Evolutionary conservation across 2,113 vertebrate species (phyloP).

Genomic region (Phylloscopus trochiloides): DNA sequence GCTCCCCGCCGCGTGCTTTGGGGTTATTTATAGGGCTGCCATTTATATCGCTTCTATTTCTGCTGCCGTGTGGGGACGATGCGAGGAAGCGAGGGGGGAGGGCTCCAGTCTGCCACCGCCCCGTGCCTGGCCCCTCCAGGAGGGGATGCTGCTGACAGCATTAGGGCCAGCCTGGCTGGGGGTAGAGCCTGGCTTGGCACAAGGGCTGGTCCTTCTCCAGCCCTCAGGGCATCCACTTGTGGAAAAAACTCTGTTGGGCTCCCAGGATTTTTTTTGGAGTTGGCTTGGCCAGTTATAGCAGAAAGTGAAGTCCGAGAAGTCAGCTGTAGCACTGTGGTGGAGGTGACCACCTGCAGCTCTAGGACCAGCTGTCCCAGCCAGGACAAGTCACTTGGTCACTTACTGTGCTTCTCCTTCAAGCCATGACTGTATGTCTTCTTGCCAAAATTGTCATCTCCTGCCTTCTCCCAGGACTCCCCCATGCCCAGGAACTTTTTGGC

Average conservation of each 20-base stretch:
- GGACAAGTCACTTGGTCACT: neutral
- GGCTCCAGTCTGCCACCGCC: neutral
- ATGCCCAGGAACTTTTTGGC: neutral
- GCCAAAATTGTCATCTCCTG: neutral
- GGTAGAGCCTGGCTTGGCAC: neutral
- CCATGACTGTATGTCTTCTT: neutral
- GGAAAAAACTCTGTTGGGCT: neutral
- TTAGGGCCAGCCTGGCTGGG: neutral
- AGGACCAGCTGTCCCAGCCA: neutral
- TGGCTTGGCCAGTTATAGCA: neutral
- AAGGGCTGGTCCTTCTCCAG: neutral
- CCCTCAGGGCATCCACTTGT: neutral
- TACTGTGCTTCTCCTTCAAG: neutral
- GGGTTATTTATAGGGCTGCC: conserved; percentile 63
- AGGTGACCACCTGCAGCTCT: neutral
- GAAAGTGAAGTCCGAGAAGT: neutral
- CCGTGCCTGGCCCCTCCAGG: neutral
- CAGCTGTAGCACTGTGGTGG: neutral
- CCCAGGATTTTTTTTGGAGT: neutral
- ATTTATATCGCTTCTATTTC: conserved; percentile 56
- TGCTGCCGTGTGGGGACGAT: neutral
- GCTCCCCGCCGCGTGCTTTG: conserved; percentile 13
- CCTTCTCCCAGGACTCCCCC: neutral
- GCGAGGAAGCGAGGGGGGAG: neutral
- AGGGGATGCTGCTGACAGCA: neutral